These are phyloP conservation scores for Scomber colias DNA, from an alignment of 2,113 vertebrate genomes.

Conservation along the genomic window DNA sequence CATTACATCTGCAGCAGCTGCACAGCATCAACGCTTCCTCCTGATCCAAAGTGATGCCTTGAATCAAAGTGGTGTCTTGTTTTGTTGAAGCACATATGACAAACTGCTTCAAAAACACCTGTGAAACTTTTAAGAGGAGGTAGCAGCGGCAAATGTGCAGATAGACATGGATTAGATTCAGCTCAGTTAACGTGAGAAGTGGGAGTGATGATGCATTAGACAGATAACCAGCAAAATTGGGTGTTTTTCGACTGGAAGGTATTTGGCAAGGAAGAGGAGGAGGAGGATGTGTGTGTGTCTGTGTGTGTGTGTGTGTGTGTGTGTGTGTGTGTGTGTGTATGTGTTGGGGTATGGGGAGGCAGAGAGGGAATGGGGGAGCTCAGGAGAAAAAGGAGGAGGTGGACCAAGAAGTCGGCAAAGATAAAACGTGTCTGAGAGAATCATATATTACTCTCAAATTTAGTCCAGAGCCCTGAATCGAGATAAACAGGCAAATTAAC, in stretches of 20 bases:
- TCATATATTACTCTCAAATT: conserved; percentile 58
- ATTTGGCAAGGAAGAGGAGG: conserved; percentile 48
- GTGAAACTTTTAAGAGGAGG: conserved; percentile 6
- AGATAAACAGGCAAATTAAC: conserved; percentile 74
- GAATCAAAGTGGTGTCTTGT: conserved; percentile 53
- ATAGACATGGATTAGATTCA: conserved; percentile 45
- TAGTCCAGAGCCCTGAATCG: conserved; percentile 59
- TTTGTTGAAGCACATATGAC: conserved; percentile 43
- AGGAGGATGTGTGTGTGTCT: background rate
- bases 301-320: background rate
- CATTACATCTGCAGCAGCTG: conserved; percentile 60
- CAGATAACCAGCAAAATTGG: conserved; percentile 54
- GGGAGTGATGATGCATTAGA: conserved; percentile 49
- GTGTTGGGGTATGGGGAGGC: background rate
- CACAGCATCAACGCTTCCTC: conserved; percentile 62
- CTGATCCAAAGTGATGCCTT: conserved; percentile 29
- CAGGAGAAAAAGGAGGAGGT: conserved; percentile 33
- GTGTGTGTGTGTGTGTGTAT: background rate
- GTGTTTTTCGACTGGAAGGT: conserved; percentile 53
- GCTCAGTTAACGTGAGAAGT: conserved; percentile 37
- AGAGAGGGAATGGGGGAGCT: background rate
- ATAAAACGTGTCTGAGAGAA: conserved; percentile 59
- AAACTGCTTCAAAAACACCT: conserved; percentile 41
- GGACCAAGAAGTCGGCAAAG: conserved; percentile 30
- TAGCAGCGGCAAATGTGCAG: background rate